Evolutionary conservation across 2,113 vertebrate genomes (phyloP).

Genomic region (Pluvialis apricaria): DNA sequence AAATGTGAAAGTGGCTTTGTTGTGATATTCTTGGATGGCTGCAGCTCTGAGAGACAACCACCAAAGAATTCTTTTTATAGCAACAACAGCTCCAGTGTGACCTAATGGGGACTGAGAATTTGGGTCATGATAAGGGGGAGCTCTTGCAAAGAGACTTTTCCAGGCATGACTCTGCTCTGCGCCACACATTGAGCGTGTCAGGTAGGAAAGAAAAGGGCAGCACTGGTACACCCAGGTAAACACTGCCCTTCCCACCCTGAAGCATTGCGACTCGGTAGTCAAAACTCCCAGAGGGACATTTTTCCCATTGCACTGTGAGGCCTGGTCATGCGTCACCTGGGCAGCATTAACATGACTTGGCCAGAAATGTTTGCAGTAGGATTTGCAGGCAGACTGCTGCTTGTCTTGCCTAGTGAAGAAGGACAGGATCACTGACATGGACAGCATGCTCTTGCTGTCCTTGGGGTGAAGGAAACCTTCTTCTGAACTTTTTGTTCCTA

Average conservation of each 20-base stretch:
- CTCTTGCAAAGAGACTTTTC: neutral
- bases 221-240: fast-evolving
- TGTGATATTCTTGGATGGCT: neutral
- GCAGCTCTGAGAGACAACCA: neutral
- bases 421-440: fast-evolving
- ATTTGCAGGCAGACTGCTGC: neutral
- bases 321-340: fast-evolving
- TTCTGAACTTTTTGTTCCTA: neutral
- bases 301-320: fast-evolving
- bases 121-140: neutral
- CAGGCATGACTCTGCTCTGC: neutral
- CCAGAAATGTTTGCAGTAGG: neutral
- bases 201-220: neutral
- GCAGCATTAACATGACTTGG: fast-evolving
- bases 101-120: neutral
- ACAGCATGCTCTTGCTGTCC: fast-evolving
- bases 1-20: neutral
- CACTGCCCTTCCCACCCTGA: neutral
- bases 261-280: fast-evolving
- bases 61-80: constrained; percentile 9
- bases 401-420: neutral
- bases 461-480: neutral
- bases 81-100: neutral
- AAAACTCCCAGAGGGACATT: neutral
- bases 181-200: fast-evolving